These are phyloP conservation scores for Muricea muricata DNA, from an alignment of 92 coral and sea anemone genomes.

Conservation along the genomic window DNA sequence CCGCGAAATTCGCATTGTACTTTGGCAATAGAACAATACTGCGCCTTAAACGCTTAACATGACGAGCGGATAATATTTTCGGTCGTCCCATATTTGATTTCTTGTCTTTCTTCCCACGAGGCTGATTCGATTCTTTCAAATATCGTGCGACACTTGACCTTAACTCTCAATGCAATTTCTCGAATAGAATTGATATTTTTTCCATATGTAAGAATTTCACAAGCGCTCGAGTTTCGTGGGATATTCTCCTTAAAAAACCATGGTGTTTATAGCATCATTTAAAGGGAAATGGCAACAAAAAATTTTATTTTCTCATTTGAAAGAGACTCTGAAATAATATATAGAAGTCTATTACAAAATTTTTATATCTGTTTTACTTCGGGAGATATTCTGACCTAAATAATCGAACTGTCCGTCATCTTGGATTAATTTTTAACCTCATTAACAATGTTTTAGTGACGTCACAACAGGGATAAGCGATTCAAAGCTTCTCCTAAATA, in stretches of 20 bases:
- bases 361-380: too few relatives aligned
- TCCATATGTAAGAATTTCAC: conserved; percentile 1
- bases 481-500: too few relatives aligned
- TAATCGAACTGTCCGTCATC: too few relatives aligned
- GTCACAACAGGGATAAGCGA: too few relatives aligned
- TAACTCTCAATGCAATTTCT: background rate
- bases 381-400: too few relatives aligned
- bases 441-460: too few relatives aligned
- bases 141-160: background rate
- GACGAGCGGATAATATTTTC: background rate
- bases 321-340: too few relatives aligned
- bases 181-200: background rate
- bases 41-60: background rate
- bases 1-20: background rate
- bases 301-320: too few relatives aligned
- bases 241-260: background rate
- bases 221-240: background rate
- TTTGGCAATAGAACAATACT: background rate
- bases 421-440: too few relatives aligned
- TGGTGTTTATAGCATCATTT: too few relatives aligned
- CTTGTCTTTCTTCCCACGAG: background rate
- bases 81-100: background rate
- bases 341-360: too few relatives aligned
- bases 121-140: background rate
- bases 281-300: background rate